Percentiles rank a stretch among this genome's conserved stretches.
Evolutionary conservation across 1,140 invertebrate species (phyloP).

Genomic region (Steinernema khuongi): DNA sequence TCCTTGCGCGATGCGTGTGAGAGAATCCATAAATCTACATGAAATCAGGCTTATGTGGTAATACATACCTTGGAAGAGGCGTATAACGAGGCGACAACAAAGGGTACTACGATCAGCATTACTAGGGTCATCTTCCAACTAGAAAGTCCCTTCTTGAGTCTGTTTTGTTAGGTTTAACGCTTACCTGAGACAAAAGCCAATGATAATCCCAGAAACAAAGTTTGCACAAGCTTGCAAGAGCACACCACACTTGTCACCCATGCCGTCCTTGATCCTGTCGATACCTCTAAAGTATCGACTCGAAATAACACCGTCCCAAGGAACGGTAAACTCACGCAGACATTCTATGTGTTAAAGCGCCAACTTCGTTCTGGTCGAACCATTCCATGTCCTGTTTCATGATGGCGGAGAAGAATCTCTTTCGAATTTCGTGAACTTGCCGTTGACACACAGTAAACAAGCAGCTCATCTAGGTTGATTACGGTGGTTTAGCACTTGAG

Average conservation of each 20-base stretch:
- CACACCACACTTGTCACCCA: conserved; percentile 77
- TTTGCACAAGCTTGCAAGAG: conserved; percentile 65
- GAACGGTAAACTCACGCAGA: background rate
- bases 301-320: background rate
- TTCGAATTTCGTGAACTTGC: background rate
- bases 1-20: conserved; percentile 66
- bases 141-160: conserved; percentile 7
- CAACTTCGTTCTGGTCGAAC: conserved; percentile 9
- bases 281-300: background rate
- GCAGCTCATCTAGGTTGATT: background rate
- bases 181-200: conserved; percentile 41
- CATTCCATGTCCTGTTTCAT: conserved; percentile 10
- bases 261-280: conserved; percentile 74
- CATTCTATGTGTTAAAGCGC: background rate
- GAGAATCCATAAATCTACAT: conserved; percentile 32
- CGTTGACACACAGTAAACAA: conserved; percentile 2
- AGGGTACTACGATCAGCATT: conserved; percentile 45
- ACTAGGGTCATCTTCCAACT: conserved; percentile 51
- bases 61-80: conserved; percentile 35
- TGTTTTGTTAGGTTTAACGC: background rate
- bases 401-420: background rate
- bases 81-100: conserved; percentile 45
- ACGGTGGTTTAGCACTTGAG: background rate
- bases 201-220: conserved; percentile 39
- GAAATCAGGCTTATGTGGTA: conserved; percentile 1